These are phyloP conservation scores for Azorinus chamasolen DNA, from an alignment of 2,888 invertebrate species.

Conservation along the genomic window DNA sequence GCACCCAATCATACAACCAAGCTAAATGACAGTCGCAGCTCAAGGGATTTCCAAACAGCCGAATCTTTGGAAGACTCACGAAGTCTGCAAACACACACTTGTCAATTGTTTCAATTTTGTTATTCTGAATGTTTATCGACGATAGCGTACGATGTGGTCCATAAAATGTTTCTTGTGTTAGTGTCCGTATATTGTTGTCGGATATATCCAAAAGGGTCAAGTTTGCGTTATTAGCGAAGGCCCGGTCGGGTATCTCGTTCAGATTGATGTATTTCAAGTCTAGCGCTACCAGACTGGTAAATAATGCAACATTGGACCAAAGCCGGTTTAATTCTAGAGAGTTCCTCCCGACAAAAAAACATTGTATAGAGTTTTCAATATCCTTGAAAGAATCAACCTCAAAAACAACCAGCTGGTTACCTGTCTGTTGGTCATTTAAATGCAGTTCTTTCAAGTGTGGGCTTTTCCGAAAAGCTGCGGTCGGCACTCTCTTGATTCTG, in stretches of 20 bases:
- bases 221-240: conserved; percentile 69
- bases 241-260: conserved; percentile 67
- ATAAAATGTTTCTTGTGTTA: conserved; percentile 72
- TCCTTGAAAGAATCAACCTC: conserved; percentile 66
- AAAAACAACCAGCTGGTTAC: conserved; percentile 12
- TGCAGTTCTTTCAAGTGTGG: conserved; percentile 77
- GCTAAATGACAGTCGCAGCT: conserved; percentile 93
- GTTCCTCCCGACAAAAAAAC: conserved; percentile 81
- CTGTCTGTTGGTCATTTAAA: conserved; percentile 50
- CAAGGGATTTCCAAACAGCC: conserved; percentile 93
- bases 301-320: conserved; percentile 46
- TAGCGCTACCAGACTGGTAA: conserved; percentile 56
- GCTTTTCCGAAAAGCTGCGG: conserved; percentile 52
- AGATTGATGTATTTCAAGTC: conserved; percentile 58
- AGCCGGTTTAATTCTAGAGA: conserved; percentile 46
- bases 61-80: conserved; percentile 54
- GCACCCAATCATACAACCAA: conserved; percentile 90
- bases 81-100: conserved; percentile 75
- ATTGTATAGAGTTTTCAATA: conserved; percentile 83
- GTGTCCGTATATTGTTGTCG: conserved; percentile 62
- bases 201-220: conserved; percentile 69
- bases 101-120: conserved; percentile 67
- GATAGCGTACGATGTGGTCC: conserved; percentile 70
- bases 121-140: conserved; percentile 63
- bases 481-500: conserved; percentile 38